A percentile compares a stretch with the other conserved stretches of the same genome.
phyloP scores from a whole-genome alignment of 2,888 invertebrate genomes.

The Anorthoa munda region DNA sequence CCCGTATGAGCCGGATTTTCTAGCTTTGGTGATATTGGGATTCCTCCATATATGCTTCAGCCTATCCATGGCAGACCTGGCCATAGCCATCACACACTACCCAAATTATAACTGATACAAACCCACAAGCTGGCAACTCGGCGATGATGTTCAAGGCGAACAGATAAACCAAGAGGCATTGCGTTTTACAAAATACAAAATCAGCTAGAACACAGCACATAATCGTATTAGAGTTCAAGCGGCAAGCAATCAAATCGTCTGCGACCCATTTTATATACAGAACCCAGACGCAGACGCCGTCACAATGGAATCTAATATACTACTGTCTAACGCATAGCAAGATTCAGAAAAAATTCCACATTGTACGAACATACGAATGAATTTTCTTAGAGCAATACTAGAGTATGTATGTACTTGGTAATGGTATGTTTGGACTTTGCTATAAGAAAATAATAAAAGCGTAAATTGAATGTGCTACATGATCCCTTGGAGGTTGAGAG shows the following conservation, averaged over 20 bases:
- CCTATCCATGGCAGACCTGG: too few species aligned
- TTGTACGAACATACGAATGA: slow-evolving; percentile 26
- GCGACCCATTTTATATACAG: slow-evolving; percentile 32
- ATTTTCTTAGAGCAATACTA: slow-evolving; percentile 33
- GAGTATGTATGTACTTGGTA: background rate
- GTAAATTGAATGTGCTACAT: too few species aligned
- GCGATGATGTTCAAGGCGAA: too few species aligned
- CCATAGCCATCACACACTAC: too few species aligned
- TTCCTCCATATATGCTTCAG: too few species aligned
- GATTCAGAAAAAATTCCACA: slow-evolving; percentile 38
- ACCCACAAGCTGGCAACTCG: too few species aligned
- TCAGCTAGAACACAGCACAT: slow-evolving; percentile 2
- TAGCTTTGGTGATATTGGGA: too few species aligned
- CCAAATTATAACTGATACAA: too few species aligned
- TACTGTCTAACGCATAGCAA: slow-evolving; percentile 19
- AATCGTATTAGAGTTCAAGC: slow-evolving; percentile 10
- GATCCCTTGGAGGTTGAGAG: too few species aligned
- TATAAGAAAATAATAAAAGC: background rate
- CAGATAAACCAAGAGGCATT: too few species aligned
- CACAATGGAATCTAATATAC: slow-evolving; percentile 54
- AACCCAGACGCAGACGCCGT: slow-evolving; percentile 18
- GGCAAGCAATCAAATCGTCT: slow-evolving; percentile 37
- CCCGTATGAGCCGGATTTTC: too few species aligned
- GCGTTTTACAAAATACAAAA: background rate
- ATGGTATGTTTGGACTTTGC: background rate